Base-by-base conservation (phyloP, 1,140 invertebrate genomes). In the Cyclargus thomasi region DNA sequence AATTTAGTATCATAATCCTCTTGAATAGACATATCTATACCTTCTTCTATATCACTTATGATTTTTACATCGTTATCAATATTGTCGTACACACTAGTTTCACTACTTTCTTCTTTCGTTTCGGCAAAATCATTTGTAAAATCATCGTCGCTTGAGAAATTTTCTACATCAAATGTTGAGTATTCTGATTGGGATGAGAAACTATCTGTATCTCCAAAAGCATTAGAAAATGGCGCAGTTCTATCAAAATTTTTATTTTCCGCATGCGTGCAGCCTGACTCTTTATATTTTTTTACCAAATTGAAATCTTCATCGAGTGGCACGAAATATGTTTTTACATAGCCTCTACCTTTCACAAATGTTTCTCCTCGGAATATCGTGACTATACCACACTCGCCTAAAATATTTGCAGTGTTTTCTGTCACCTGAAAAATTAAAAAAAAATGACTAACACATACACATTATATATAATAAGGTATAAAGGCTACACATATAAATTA, bases 301-400 rank as follows among this genome's bases (percentile, higher is more conserved):
- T 93, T 88, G 72, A 91, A 93, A 67, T 94, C 84, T 64, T 94
- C 91, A 76, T 95, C 93, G 5, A 95, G 83, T 20, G 92, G 92
- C 6, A 96, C 93, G 74, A 94, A 95, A 80, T 95, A 96, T 5
- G 95, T 96, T 39, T 93, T 93, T 1, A 96, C 92, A 35, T 92
- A 91, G 21, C 94, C 94, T 69, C 95, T 95, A 16, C 95, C 95
- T 88, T 97, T 97, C 0, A 97, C 94, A 75, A 92, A 93, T 2
- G 93, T 95, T 70, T 93, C 88, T 5, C 95, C 96, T 53, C 95
- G 92, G 65, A 92, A 92, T 63, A 93, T 91, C 74, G 95, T 96
- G 16, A 93, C 85, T 64, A 96, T 93, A 62, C 93, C 94, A 65
- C 94, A 92, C 67, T 94, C 92, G 64, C 94, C 90, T 35, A 97